A percentile compares a stretch with the other conserved stretches of the same genome.
Conservation (phyloP, 2,113 vertebrate species). For the Aptenodytes patagonicus region DNA sequence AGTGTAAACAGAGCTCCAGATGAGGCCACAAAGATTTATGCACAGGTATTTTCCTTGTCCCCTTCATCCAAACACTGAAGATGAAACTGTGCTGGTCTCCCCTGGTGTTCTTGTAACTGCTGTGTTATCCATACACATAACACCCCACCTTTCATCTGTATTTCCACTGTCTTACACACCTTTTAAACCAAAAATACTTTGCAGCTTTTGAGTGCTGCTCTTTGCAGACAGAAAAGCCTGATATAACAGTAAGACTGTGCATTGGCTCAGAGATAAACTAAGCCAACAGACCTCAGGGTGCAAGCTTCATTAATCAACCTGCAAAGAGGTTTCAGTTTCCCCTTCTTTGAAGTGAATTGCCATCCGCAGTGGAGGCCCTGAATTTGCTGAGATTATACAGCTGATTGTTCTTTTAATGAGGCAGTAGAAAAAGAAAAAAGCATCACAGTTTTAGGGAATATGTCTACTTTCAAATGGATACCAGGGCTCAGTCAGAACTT, state of each 20-base stretch:
- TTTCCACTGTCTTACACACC: background rate
- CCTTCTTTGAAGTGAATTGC: background rate
- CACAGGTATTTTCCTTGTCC: background rate
- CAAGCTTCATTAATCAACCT: background rate
- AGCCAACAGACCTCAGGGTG: background rate
- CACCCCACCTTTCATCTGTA: background rate
- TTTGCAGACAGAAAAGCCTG: background rate
- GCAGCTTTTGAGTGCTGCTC: background rate
- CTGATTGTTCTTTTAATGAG: background rate
- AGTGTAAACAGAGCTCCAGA: slow-evolving; percentile 15
- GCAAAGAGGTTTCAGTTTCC: slow-evolving; percentile 4
- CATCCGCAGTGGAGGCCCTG: background rate
- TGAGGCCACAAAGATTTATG: background rate
- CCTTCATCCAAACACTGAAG: background rate
- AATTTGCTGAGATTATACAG: background rate
- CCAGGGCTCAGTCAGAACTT: background rate
- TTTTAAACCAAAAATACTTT: background rate
- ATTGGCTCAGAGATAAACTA: background rate
- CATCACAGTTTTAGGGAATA: background rate
- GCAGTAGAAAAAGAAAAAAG: background rate
- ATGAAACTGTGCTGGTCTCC: background rate
- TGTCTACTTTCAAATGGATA: background rate
- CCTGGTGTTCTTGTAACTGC: background rate
- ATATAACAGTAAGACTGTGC: background rate
- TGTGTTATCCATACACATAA: background rate